A percentile compares a stretch with the other conserved stretches of the same genome.
phyloP scores from a whole-genome alignment of 2,113 vertebrate genomes.

The Alethe castanea region DNA sequence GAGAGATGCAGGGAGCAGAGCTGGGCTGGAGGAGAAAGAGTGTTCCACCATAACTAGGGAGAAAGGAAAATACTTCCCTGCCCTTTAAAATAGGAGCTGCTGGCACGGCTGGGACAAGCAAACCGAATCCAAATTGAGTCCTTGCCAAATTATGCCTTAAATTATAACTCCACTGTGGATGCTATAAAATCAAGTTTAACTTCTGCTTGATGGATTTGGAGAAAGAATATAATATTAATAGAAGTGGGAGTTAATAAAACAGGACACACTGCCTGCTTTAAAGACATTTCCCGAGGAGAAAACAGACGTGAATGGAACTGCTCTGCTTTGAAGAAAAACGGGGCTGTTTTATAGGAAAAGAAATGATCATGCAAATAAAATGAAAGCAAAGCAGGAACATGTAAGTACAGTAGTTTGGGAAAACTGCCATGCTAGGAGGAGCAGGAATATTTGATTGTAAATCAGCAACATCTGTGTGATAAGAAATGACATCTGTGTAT shows the following conservation, averaged over 20 bases:
- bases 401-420: slow-evolving; percentile 55
- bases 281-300: slow-evolving; percentile 30
- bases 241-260: slow-evolving; percentile 57
- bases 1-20: neutral
- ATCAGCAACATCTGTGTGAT: slow-evolving; percentile 56
- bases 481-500: slow-evolving; percentile 40
- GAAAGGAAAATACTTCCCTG: slow-evolving; percentile 50
- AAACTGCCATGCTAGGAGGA: slow-evolving; percentile 49
- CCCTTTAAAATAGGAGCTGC: slow-evolving; percentile 56
- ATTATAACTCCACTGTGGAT: slow-evolving; percentile 54
- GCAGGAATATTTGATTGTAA: slow-evolving; percentile 56
- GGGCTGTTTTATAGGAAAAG: neutral
- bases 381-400: slow-evolving; percentile 3
- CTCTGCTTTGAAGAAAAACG: slow-evolving; percentile 18
- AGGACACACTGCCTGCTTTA: slow-evolving; percentile 29
- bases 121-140: slow-evolving; percentile 24
- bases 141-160: slow-evolving; percentile 57
- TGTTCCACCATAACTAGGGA: neutral
- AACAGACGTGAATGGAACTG: neutral
- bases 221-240: slow-evolving; percentile 59
- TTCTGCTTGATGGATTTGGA: slow-evolving; percentile 57
- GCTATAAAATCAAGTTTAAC: slow-evolving; percentile 64
- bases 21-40: slow-evolving; percentile 2
- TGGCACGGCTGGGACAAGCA: slow-evolving; percentile 12
- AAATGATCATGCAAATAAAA: slow-evolving; percentile 2